A percentile compares a stretch with the other conserved stretches of the same genome.
Conservation (phyloP, 2,113 vertebrate genomes). For the Astur gentilis region DNA sequence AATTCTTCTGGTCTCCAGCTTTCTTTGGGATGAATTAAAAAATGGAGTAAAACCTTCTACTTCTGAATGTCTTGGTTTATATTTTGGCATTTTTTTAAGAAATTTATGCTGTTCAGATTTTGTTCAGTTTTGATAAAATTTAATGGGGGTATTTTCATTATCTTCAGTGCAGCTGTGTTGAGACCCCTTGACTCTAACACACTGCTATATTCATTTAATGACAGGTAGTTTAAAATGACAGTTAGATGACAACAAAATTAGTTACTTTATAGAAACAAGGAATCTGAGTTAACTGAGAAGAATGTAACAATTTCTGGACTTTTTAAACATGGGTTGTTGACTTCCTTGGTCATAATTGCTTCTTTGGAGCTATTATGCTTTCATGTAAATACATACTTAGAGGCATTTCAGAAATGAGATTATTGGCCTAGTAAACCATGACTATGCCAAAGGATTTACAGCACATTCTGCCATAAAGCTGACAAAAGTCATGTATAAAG, state of each 20-base stretch:
- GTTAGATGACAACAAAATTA: background rate
- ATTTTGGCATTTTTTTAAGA: background rate
- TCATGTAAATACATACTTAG: conserved; percentile 53
- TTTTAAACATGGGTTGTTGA: conserved; percentile 13
- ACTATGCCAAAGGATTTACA: conserved; percentile 25
- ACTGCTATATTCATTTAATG: background rate
- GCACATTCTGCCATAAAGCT: background rate
- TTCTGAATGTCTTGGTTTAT: background rate
- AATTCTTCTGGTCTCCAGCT: background rate
- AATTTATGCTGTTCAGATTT: background rate
- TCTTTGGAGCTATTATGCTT: conserved; percentile 15
- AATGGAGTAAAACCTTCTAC: background rate
- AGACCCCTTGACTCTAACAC: background rate
- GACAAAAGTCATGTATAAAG: conserved; percentile 12
- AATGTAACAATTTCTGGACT: background rate
- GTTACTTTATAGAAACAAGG: background rate
- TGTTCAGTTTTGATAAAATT: background rate
- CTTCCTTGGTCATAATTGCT: conserved; percentile 29
- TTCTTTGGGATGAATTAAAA: background rate
- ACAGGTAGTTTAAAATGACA: background rate
- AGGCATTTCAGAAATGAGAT: conserved; percentile 40
- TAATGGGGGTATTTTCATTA: background rate
- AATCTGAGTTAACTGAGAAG: background rate
- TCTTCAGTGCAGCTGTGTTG: background rate
- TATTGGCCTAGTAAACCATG: conserved; percentile 25